A percentile compares a stretch with the other conserved stretches of the same genome.
Conservation (phyloP, 2,797 vertebrate species). For the Bufotes viridis region DNA sequence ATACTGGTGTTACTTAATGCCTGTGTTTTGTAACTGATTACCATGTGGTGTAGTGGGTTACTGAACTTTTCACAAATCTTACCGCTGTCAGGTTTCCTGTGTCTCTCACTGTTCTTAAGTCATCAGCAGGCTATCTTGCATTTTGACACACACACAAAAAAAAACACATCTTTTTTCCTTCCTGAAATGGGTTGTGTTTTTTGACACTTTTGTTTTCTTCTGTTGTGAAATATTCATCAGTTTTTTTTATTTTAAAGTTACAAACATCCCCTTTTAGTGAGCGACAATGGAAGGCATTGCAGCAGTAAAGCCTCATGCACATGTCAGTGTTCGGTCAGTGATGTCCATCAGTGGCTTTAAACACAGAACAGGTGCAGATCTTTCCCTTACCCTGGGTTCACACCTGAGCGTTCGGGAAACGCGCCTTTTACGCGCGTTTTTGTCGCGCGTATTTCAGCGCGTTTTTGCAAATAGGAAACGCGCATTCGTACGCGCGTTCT, state of each 20-base stretch:
- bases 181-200: slow-evolving; percentile 23
- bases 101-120: slow-evolving; percentile 2
- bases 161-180: slow-evolving; percentile 11
- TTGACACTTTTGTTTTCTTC: slow-evolving; percentile 34
- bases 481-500: too few species aligned
- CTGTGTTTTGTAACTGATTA: slow-evolving; percentile 38
- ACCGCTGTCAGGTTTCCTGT: slow-evolving; percentile 27
- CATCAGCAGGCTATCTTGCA: neutral
- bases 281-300: neutral
- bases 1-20: neutral
- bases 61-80: slow-evolving; percentile 13
- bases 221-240: neutral
- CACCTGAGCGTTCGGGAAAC: too few species aligned
- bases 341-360: too few species aligned
- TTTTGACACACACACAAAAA: neutral
- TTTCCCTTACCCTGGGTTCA: too few species aligned
- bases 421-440: too few species aligned
- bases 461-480: too few species aligned
- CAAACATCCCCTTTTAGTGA: neutral
- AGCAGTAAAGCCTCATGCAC: neutral
- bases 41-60: neutral
- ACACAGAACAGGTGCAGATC: too few species aligned
- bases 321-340: too few species aligned
- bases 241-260: neutral
- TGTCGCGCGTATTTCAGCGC: too few species aligned